Base-by-base conservation (phyloP, 1,140 invertebrate species). In the Halyomorpha halys region DNA sequence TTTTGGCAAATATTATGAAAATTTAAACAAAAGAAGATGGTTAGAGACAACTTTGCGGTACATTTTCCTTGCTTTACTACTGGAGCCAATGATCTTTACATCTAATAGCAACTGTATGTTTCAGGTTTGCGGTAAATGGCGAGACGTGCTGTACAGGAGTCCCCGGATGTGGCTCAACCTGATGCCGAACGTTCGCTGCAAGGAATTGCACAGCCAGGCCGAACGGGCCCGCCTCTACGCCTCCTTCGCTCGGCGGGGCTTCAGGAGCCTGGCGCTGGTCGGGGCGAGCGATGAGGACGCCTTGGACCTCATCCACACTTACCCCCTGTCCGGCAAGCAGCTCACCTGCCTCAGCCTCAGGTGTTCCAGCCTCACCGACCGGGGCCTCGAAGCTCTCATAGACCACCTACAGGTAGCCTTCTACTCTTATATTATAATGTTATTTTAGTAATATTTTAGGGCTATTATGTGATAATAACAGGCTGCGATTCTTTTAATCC, bases 201-300 rank as follows among this genome's bases (percentile, higher is more conserved):
- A 87, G 27, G 88, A 94, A 67, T 78, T 92, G 18, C 78, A 82
- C 71, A 76, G 82, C n/a, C 80, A 79, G 19, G 82, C 81, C 67
- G 85, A 85, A 66, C 80, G 83, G 68, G 81, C 83, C 51, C 79
- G 84, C 44, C 83, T 92, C 65, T 94, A 91, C 75, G 84, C 85
- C 65, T 90, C 89, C 63, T 78, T 96, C 62, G 82, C 94, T 54
- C 78, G 85, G 67, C 80, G 92, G 68, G 90, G 89, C 27, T 94
- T 96, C 73, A 88, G 92, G 70, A 85, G 87, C 0, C 76, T 96
- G 2, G 85, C 86, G 53, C 78, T 95, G 47, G 80, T 92, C 60
- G 89, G 89, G 8, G 91, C 91, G 27, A 85, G 83, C 13, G 92
- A 97, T 73, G 88, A 91, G 71, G 92, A 96, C 76, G 85, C 92